phyloP scores from a whole-genome alignment of 2,113 vertebrate genomes.

The Crotalus tigris region DNA sequence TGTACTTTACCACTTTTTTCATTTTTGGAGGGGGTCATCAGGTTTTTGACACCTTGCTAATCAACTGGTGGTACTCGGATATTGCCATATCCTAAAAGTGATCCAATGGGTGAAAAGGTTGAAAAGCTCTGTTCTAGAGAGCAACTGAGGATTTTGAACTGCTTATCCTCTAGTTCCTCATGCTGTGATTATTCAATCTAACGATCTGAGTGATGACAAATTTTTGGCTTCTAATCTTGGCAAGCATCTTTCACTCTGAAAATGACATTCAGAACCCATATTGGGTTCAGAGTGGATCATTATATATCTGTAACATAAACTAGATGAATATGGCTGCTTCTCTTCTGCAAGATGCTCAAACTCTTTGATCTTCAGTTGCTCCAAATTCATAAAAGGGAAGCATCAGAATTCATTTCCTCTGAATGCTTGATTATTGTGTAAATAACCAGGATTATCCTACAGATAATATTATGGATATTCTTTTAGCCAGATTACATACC shows the following conservation, averaged over 20 bases:
- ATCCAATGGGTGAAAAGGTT: too few relatives aligned
- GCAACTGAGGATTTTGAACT: not conserved
- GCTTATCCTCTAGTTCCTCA: not conserved
- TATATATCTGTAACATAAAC: not conserved
- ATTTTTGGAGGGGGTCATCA: too few relatives aligned
- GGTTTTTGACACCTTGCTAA: too few relatives aligned
- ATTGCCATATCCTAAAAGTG: too few relatives aligned
- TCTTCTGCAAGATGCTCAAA: conserved; percentile 2
- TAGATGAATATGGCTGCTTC: not conserved
- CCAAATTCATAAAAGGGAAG: not conserved
- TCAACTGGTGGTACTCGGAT: too few relatives aligned
- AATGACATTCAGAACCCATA: not conserved
- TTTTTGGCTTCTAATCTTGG: not conserved
- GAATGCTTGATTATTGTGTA: not conserved
- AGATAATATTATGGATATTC: not conserved
- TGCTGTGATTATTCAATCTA: not conserved
- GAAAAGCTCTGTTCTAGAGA: not conserved
- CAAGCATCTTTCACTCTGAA: not conserved
- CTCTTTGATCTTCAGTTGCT: not conserved
- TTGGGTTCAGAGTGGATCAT: not conserved
- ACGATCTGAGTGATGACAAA: not conserved
- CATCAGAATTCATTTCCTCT: not conserved
- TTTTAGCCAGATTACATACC: not conserved
- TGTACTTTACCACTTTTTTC: too few relatives aligned
- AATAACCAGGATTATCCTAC: not conserved